Percentiles rank a stretch among this genome's conserved stretches.
Conservation (phyloP, 2,888 invertebrate species). For the Mythimna lalbum region DNA sequence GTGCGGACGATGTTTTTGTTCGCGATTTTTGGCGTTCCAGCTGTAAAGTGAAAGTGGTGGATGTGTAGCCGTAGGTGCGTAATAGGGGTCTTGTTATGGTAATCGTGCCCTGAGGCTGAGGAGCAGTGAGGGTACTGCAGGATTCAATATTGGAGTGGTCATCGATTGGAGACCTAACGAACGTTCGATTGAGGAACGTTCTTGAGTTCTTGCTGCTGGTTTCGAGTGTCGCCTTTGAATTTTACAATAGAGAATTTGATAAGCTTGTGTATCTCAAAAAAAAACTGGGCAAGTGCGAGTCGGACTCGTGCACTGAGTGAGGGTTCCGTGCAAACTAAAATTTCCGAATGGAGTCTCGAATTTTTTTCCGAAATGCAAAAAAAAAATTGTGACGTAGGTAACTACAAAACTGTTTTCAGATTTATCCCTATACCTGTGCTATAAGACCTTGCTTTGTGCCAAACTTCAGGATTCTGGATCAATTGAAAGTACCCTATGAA, state of each 20-base stretch:
- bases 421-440: no score
- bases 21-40: constrained; percentile 39
- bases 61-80: constrained; percentile 80
- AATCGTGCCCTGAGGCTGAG: constrained; percentile 84
- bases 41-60: constrained; percentile 58
- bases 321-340: no score
- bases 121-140: constrained; percentile 75
- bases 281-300: no score
- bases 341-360: no score
- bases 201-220: constrained; percentile 33
- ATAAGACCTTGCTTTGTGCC: no score
- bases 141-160: constrained; percentile 76
- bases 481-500: no score
- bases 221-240: constrained; percentile 29
- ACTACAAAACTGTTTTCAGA: no score
- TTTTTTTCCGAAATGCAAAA: no score
- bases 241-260: constrained; percentile 1
- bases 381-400: no score
- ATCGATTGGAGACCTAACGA: constrained; percentile 74
- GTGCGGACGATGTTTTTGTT: background rate
- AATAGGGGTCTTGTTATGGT: constrained; percentile 90
- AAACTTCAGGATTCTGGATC: no score
- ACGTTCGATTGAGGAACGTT: constrained; percentile 63
- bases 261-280: no score
- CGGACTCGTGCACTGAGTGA: no score